Evolutionary conservation across 1,140 invertebrate species (phyloP), one percentile per base, ranked within the genome.

Genomic region (Dendrolimus punctatus): DNA sequence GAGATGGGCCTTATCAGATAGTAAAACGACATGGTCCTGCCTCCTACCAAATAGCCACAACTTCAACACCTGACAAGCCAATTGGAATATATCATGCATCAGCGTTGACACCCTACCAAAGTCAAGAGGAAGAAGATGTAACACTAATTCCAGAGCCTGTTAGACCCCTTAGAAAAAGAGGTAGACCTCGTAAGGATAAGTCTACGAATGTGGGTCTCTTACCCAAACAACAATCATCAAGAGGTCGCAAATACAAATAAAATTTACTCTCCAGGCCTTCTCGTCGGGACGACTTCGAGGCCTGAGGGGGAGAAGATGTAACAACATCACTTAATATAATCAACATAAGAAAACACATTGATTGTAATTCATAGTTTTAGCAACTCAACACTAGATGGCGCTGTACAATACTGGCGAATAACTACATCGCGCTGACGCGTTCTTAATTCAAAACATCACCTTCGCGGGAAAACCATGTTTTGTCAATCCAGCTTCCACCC

Each of bases 1-100:
- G 40, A 42, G 67, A 73, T 44, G 76, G 77, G 8, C 55, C 44
- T 1, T 46, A 53, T 37, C 7, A 47, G 3, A 53, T 53, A 4
- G 5, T 37, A 8, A 4, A 46, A 6, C 40, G 41, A 8, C 49
- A 50, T 7, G 49, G 49, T 36, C 49, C 49, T 2, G 9, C 49
- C 8, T 50, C 49, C 1, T 50, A 9, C 38, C 39, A 50, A 36
- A 2, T 50, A 42, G 49, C 49, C 8, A 10, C 39, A 10, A 6
- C 39, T 7, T 2, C 8, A 8, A 37, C 40, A 37, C 9, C 40
- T 8, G 8, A 6, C 2, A 8, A 8, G 5, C 40, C 49, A 7
- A 8, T 50, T 8, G 49, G 49, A 8, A 3, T 50, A 7, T 50
- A 50, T 50, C 49, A 50, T 42, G 6, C 40, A 5, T 50, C 49